Evolutionary conservation across 2,888 invertebrate genomes (phyloP), one percentile per base, ranked within the genome.

Genomic region (Drosophila parthenogenetica): DNA sequence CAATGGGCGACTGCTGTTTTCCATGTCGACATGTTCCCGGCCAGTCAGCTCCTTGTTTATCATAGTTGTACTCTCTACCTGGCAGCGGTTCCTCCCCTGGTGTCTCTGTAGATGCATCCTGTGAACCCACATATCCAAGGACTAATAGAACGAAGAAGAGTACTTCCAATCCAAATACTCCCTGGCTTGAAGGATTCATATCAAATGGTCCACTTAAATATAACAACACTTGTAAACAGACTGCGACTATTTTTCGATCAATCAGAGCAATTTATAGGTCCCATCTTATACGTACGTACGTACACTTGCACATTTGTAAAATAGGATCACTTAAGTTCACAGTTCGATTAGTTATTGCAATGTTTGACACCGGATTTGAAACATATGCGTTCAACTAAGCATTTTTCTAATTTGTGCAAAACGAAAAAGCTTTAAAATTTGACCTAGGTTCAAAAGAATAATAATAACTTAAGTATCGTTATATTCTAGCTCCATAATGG

Each of bases 341-440:
- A 70, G 79, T 79, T 77, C 69, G 71, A 79, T 77, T 79, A 16
- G 57, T 64, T 69, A 65, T 72, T 61, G 64, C 64, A 50, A 57
- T 43, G 57, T 29, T 55, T 51, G 51, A 67, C 59, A 43, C 50
- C 50, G 62, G 13, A 35, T 53, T 58, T 42, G 35, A 40, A 11
- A 29, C 8, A 8, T 35, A 13, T 13, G 35, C 13, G 5, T 35
- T 35, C 35, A 35, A 35, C 3, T 1, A 35, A 35, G 7, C 35
- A 35, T 35, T 11, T 35, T 35, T 35, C 35, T 35, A 13, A 35
- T 35, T 35, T 35, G 13, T 2, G 11, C 13, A 11, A 11, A 35
- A 35, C 35, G 35, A 35, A 35, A 35, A 35, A 35, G 35, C 13
- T 35, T 10, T 35, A 2, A 35, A 35, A 35, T 13, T 35, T 35